A percentile compares a stretch with the other conserved stretches of the same genome.
Evolutionary conservation across 2,888 invertebrate genomes (phyloP).

Genomic region (Micropterix aruncella): DNA sequence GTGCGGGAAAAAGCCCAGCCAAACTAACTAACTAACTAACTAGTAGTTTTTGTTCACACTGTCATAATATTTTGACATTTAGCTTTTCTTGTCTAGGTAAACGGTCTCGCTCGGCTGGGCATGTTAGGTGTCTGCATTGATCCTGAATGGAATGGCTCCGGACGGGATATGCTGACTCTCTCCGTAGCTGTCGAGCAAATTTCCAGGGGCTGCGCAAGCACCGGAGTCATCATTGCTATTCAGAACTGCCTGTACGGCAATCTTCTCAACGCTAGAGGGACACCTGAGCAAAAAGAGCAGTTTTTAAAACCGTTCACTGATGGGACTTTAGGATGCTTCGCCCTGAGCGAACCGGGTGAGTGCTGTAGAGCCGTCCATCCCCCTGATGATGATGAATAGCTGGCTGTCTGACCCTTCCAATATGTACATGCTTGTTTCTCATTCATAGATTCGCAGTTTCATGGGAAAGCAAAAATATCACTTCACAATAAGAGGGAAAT

Average conservation of each 20-base stretch:
- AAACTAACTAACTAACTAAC: no score
- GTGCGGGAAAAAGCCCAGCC: no score
- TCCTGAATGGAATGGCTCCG: conserved; percentile 52
- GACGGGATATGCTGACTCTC: conserved; percentile 52
- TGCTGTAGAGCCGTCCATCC: no score
- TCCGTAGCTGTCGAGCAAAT: conserved; percentile 67
- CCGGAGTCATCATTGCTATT: conserved; percentile 61
- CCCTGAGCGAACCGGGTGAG: conserved; percentile 62
- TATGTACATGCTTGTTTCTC: no score
- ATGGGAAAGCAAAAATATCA: no score
- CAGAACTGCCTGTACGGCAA: conserved; percentile 66
- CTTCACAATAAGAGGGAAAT: no score
- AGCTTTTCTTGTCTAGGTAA: no score
- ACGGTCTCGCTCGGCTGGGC: conserved; percentile 54
- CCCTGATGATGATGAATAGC: no score
- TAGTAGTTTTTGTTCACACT: no score
- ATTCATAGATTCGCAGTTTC: no score
- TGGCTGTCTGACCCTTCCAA: no score
- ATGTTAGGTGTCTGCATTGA: conserved; percentile 52
- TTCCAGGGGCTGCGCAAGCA: conserved; percentile 62
- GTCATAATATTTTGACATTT: no score
- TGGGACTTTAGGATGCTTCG: conserved; percentile 64
- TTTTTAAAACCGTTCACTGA: conserved; percentile 45
- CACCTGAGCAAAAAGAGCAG: conserved; percentile 46
- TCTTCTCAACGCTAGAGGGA: conserved; percentile 51